These are phyloP conservation scores for Pristionchus maxplancki DNA, from an alignment of 2,888 invertebrate species.

Conservation along the genomic window DNA sequence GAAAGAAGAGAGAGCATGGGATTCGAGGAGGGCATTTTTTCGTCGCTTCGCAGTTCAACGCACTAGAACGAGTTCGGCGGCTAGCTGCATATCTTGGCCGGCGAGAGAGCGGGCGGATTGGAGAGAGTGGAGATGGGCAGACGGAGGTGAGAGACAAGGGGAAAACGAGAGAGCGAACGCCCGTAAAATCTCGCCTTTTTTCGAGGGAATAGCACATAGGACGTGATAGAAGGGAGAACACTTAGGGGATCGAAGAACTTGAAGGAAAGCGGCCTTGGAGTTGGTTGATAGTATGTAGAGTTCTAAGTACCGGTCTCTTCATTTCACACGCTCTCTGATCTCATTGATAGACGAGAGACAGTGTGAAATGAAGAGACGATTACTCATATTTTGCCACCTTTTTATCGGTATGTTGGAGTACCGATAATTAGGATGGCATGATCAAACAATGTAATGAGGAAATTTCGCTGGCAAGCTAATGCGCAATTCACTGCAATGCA, in stretches of 20 bases:
- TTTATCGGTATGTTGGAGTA: too few species aligned
- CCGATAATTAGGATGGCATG: too few species aligned
- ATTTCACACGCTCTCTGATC: too few species aligned
- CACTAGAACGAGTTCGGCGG: slow-evolving; percentile 17
- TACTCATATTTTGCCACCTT: too few species aligned
- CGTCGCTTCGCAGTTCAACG: neutral
- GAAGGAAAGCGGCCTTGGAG: too few species aligned
- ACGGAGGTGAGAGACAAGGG: neutral
- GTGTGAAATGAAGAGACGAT: too few species aligned
- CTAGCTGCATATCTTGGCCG: neutral
- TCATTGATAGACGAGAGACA: too few species aligned
- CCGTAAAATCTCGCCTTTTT: slow-evolving; percentile 36
- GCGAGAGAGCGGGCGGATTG: neutral
- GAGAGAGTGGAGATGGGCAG: neutral
- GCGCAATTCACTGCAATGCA: too few species aligned
- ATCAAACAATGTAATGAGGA: too few species aligned
- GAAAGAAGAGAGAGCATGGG: neutral
- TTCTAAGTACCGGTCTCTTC: too few species aligned
- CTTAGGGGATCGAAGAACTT: slow-evolving; percentile 7
- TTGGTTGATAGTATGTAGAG: too few species aligned
- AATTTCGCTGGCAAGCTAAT: too few species aligned
- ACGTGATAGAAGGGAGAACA: neutral
- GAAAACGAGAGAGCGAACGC: slow-evolving; percentile 5
- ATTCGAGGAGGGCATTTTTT: neutral
- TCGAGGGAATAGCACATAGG: neutral